phyloP scores from a whole-genome alignment of 2,888 invertebrate genomes.

The Pachycephus smyrnensis region DNA sequence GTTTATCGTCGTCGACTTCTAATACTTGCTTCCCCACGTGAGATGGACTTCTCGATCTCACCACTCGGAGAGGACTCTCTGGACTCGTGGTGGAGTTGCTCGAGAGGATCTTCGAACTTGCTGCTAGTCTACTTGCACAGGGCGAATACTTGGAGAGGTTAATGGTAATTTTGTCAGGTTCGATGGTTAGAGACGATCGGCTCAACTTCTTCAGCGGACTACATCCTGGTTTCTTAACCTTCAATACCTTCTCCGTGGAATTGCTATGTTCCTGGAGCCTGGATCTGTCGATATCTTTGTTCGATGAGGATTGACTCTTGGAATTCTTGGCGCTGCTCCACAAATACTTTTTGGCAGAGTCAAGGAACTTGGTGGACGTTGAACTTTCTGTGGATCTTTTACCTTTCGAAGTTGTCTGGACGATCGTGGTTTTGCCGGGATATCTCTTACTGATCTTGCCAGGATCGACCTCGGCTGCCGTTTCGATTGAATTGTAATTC shows the following conservation, averaged over 20 bases:
- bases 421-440: slow-evolving; percentile 37
- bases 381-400: slow-evolving; percentile 26
- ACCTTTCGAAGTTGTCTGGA: slow-evolving; percentile 34
- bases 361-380: slow-evolving; percentile 14
- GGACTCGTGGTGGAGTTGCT: slow-evolving; percentile 49
- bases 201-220: slow-evolving; percentile 56
- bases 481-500: slow-evolving; percentile 50
- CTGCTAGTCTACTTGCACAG: slow-evolving; percentile 61
- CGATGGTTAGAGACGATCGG: slow-evolving; percentile 56
- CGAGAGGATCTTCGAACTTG: slow-evolving; percentile 61
- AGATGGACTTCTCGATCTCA: slow-evolving; percentile 52
- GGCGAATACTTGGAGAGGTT: slow-evolving; percentile 64
- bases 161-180: slow-evolving; percentile 54
- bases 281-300: slow-evolving; percentile 36
- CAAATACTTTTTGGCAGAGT: slow-evolving; percentile 43
- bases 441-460: slow-evolving; percentile 40
- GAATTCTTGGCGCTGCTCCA: slow-evolving; percentile 45
- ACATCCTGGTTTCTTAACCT: slow-evolving; percentile 33
- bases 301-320: slow-evolving; percentile 30
- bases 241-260: slow-evolving; percentile 31
- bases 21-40: slow-evolving; percentile 32
- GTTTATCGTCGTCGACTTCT: background rate
- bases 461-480: slow-evolving; percentile 38
- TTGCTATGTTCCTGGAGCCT: slow-evolving; percentile 36
- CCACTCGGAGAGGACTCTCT: slow-evolving; percentile 57